Evolutionary conservation across 2,113 vertebrate species (phyloP).

Genomic region (Octodon degus): DNA sequence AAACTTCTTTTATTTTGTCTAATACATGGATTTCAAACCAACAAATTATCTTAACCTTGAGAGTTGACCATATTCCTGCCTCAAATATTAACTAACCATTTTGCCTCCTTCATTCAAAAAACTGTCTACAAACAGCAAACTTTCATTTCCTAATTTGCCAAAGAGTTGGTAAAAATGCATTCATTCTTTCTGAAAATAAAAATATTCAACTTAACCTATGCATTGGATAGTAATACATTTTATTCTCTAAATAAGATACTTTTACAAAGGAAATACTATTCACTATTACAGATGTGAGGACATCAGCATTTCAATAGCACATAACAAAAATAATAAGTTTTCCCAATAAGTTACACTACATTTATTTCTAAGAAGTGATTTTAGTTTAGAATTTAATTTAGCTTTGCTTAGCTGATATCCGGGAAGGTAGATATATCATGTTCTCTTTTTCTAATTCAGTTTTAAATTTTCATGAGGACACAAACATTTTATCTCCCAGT

Average conservation of each 20-base stretch:
- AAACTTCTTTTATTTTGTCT: background rate
- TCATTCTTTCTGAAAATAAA: slow-evolving; percentile 11
- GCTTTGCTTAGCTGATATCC: background rate
- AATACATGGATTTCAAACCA: background rate
- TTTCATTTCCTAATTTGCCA: background rate
- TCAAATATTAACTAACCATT: background rate
- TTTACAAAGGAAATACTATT: background rate
- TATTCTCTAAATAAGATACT: background rate
- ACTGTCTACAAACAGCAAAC: background rate
- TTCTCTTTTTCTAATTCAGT: background rate
- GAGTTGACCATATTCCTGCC: background rate
- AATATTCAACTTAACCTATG: background rate
- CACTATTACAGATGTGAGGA: background rate
- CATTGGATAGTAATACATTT: background rate
- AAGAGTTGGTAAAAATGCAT: background rate
- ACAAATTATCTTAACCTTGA: background rate
- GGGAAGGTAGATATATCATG: background rate
- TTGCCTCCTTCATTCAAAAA: background rate
- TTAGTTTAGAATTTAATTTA: slow-evolving; percentile 22
- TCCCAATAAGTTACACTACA: background rate
- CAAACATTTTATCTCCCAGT: background rate
- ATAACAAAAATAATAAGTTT: background rate
- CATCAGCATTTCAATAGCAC: background rate
- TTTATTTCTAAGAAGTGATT: slow-evolving; percentile 18
- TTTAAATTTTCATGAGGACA: background rate